phyloP scores from a whole-genome alignment of 2,797 vertebrate genomes.

The Macroramphosus scolopax region DNA sequence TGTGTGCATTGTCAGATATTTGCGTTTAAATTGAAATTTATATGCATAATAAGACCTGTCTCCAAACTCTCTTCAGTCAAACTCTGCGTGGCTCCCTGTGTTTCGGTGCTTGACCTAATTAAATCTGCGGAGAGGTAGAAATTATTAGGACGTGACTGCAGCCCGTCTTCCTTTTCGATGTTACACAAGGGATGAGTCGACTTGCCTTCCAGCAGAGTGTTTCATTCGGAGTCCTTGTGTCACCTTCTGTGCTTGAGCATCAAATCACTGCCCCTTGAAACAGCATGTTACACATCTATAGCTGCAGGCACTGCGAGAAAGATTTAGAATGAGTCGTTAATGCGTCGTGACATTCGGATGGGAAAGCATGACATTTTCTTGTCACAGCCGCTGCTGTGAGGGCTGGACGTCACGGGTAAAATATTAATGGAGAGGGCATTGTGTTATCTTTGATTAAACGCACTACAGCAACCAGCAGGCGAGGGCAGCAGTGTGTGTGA shows the following conservation, averaged over 20 bases:
- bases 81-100: background rate
- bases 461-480: background rate
- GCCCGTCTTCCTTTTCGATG: constrained; percentile 16
- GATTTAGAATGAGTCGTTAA: constrained; percentile 16
- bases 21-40: too few species aligned
- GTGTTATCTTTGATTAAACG: constrained; percentile 32
- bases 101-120: constrained; percentile 45
- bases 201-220: constrained; percentile 25
- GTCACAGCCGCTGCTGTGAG: constrained; percentile 28
- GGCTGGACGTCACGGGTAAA: constrained; percentile 20
- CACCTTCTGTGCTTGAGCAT: constrained; percentile 21
- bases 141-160: constrained; percentile 9
- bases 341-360: constrained; percentile 30
- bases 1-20: background rate
- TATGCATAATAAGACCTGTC: background rate
- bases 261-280: constrained; percentile 6
- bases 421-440: constrained; percentile 25
- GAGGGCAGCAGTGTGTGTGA: constrained; percentile 6
- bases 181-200: constrained; percentile 20
- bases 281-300: constrained; percentile 14
- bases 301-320: constrained; percentile 23
- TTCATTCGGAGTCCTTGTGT: constrained; percentile 34
- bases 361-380: constrained; percentile 37
- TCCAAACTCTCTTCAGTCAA: too few species aligned
- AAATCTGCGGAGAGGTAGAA: constrained; percentile 11